A percentile compares a stretch with the other conserved stretches of the same genome.
phyloP scores from a whole-genome alignment of 2,888 invertebrate genomes.

The Eupithecia subfuscata region DNA sequence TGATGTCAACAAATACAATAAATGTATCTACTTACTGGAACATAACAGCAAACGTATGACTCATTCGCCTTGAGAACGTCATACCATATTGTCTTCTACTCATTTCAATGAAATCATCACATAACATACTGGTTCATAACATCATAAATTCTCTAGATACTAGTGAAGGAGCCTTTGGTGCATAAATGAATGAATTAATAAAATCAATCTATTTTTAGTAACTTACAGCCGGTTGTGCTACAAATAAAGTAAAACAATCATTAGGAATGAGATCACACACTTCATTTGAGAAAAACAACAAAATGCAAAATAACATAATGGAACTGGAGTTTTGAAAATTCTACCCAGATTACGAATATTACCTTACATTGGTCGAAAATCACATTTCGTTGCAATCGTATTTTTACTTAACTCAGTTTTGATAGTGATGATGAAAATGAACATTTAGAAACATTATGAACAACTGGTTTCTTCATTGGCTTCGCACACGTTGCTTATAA shows the following conservation, averaged over 20 bases:
- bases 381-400: too few species aligned
- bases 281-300: neutral
- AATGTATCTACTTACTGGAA: neutral
- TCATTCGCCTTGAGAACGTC: conserved; percentile 47
- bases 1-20: conserved; percentile 53
- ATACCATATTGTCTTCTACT: conserved; percentile 20
- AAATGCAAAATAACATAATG: neutral
- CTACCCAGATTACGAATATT: neutral
- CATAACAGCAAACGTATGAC: conserved; percentile 28
- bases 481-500: too few species aligned
- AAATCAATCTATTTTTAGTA: too few species aligned
- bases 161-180: neutral
- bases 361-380: neutral
- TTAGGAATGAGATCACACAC: neutral
- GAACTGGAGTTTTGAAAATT: neutral
- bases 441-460: too few species aligned
- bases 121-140: neutral
- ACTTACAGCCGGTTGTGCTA: too few species aligned
- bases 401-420: too few species aligned
- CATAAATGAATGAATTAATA: neutral
- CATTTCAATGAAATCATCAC: conserved; percentile 39
- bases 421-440: too few species aligned
- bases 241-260: too few species aligned
- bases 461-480: too few species aligned
- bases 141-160: neutral